A percentile compares a stretch with the other conserved stretches of the same genome.
These are phyloP conservation scores for Thrips palmi DNA, from an alignment of 1,140 invertebrate genomes.

Conservation along the genomic window DNA sequence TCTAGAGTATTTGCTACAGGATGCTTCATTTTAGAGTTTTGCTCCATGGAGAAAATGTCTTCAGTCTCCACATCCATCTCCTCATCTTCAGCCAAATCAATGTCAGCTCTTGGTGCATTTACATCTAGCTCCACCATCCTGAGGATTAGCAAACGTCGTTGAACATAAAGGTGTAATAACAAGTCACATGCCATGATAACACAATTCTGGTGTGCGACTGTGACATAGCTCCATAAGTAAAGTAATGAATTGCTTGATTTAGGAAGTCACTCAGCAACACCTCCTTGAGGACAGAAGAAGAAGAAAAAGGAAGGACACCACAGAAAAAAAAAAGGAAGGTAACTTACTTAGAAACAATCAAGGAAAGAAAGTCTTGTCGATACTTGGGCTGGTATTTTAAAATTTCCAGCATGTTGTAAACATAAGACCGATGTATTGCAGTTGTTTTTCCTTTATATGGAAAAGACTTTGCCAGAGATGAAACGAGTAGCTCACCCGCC, in stretches of 20 bases:
- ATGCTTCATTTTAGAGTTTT: slow-evolving; percentile 24
- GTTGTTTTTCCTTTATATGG: slow-evolving; percentile 40
- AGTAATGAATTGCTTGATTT: too few species aligned
- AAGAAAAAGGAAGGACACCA: slow-evolving; percentile 9
- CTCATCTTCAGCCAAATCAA: slow-evolving; percentile 25
- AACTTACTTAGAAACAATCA: slow-evolving; percentile 45
- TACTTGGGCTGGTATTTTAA: slow-evolving; percentile 39
- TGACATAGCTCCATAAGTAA: too few species aligned
- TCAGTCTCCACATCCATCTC: slow-evolving; percentile 20
- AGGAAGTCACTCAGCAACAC: too few species aligned
- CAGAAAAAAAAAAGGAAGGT: slow-evolving; percentile 5
- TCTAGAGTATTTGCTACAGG: slow-evolving; percentile 39
- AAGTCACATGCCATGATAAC: too few species aligned
- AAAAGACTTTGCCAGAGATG: slow-evolving; percentile 31
- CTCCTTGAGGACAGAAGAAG: slow-evolving; percentile 13
- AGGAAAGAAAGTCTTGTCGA: slow-evolving; percentile 34
- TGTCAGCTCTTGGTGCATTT: slow-evolving; percentile 33
- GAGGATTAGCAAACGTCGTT: too few species aligned
- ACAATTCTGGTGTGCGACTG: too few species aligned
- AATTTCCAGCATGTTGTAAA: slow-evolving; percentile 28
- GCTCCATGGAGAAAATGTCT: slow-evolving; percentile 28
- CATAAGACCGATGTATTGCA: slow-evolving; percentile 16
- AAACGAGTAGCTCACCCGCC: slow-evolving; percentile 29
- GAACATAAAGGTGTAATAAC: too few species aligned
- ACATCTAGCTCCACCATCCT: slow-evolving; percentile 50